Base-by-base conservation (phyloP, 2,888 invertebrate genomes). In the Geophilus truncorum region DNA sequence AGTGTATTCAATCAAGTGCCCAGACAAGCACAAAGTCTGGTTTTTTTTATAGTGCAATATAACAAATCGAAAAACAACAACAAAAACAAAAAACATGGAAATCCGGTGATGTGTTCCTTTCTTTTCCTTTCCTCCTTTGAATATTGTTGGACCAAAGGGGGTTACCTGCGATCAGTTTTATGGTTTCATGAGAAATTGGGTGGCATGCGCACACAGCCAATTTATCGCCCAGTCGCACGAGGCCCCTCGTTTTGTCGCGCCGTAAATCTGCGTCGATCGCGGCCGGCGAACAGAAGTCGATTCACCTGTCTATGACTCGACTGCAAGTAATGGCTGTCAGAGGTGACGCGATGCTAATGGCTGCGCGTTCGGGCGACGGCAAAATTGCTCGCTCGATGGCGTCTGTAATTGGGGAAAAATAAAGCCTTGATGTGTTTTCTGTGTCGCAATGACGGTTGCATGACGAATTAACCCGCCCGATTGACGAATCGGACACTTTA, bases 281-380 rank as follows among this genome's bases (percentile, higher is more conserved):
- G n/a, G 28, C 25, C 70, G 25, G 70, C 70, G 25, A 70, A 23
- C 70, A 25, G 70, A 23, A 70, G 70, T 70, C 70, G 70, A 70
- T 70, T 70, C 70, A 70, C 70, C 70, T 70, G 70, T 28, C 28
- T 70, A 70, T 70, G 70, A 70, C 28, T 70, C 70, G 28, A 70
- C 9, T 70, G 70, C 25, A 23, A 70, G 28, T 70, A 70, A 70
- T 70, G 70, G 70, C 70, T 70, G 70, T 70, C 70, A 70, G 28
- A 70, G 70, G 70, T 70, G 70, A 70, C 28, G n/a, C 70, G 70
- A 28, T 70, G 70, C 70, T 70, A 70, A 70, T 70, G 70, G 70
- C n/a, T 28, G 25, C 51, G 18, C 51, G 18, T 51, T 51, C 18
- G 18, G 28, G 70, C 70, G 25, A 70, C 70, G 25, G 9, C 15